Evolutionary conservation across 2,797 vertebrate species (phyloP).

Genomic region (Aotus griseimembra): DNA sequence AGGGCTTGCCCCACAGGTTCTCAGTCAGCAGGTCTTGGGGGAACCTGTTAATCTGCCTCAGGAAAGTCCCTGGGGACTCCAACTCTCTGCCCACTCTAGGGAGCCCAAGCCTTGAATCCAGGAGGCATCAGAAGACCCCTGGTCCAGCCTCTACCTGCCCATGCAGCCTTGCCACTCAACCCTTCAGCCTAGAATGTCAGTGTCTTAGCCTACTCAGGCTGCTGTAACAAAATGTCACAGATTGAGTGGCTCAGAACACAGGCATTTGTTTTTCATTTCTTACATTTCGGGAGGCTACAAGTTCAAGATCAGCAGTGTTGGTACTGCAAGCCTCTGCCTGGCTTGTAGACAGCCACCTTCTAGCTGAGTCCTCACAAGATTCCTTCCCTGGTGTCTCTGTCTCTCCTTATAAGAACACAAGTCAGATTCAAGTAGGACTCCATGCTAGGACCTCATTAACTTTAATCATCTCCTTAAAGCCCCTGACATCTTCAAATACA

Average conservation of each 20-base stretch:
- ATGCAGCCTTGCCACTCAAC: neutral
- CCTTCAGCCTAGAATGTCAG: neutral
- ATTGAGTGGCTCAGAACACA: rapidly evolving
- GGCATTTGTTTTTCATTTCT: neutral
- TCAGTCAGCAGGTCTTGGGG: neutral
- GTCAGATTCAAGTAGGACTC: neutral
- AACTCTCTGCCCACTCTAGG: neutral
- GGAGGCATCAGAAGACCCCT: rapidly evolving
- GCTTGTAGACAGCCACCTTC: neutral
- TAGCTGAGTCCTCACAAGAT: neutral
- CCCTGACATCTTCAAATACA: neutral
- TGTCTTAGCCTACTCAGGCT: neutral
- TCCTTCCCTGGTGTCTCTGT: neutral
- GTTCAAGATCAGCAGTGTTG: neutral
- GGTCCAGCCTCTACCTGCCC: neutral
- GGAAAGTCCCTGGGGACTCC: neutral
- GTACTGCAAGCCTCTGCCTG: neutral
- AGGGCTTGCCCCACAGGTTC: neutral
- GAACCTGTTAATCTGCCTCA: neutral
- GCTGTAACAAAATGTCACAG: neutral
- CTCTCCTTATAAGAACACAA: neutral
- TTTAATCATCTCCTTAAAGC: neutral
- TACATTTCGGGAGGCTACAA: neutral
- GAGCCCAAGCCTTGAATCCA: neutral
- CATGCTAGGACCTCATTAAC: neutral